Evolutionary conservation across 2,797 vertebrate genomes (phyloP), one percentile per base, ranked within the genome.

Genomic region (Sebastes steindachneri): DNA sequence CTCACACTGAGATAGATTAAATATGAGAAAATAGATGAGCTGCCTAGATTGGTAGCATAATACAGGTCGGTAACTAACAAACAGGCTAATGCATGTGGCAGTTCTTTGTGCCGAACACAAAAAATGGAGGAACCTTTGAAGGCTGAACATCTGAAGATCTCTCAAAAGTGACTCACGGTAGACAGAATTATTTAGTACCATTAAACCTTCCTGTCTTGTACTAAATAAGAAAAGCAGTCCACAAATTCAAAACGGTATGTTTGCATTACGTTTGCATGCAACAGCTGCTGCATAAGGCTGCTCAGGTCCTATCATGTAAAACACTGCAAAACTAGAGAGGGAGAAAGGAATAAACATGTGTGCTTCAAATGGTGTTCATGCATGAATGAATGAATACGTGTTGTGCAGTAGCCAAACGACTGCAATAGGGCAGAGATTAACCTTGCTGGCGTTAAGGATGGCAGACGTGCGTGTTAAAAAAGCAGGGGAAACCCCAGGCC

Each of bases 341-440:
- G 17, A 21, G 25, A n/a, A 64, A 57, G 11, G 29, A 75, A 75
- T 41, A 76, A 77, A 79, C 79, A 64, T 11, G 31, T 25, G 19
- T 11, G 59, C 28, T 69, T 79, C 45, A 81, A 74, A 68, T 41
- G 31, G 68, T 26, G 31, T 75, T 73, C 45, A 67, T 66, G 85
- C 80, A 77, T 57, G 75, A 80, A n/a, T 17, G 58, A 74, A 41
- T 73, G 33, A 9, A 41, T 45, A 45, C 6, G 67, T 51, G 72
- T 77, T 41, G 45, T 25, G 76, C 72, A 68, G 75, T 54, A 74
- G 75, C 67, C 76, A 67, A 73, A 84, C 74, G 37, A 37, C 69
- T 79, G 77, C 31, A 21, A 83, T 76, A 68, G 84, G 77, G 77
- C 82, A 90, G 84, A 93, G 90, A 93, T 92, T 95, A 94, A 95